These are phyloP conservation scores for Plebejus anna DNA, from an alignment of 2,888 invertebrate genomes.

Conservation along the genomic window DNA sequence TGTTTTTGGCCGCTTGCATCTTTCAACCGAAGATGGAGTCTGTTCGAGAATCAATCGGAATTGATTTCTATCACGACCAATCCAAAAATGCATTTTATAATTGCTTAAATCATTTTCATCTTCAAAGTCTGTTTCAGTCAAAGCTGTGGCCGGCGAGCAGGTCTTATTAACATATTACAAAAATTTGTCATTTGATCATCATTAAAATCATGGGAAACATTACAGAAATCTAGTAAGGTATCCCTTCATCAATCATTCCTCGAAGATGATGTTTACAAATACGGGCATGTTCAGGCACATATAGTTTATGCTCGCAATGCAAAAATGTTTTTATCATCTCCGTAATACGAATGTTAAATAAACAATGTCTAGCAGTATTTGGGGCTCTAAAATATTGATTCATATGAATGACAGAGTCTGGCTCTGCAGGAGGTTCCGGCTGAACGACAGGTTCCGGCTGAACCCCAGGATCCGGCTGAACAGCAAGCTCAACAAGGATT, in stretches of 20 bases:
- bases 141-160: too few species aligned
- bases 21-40: conserved; percentile 25
- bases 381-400: not conserved
- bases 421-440: too few species aligned
- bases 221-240: conserved; percentile 12
- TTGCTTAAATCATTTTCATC: not conserved
- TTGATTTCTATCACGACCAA: conserved; percentile 10
- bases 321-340: conserved; percentile 1
- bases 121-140: too few species aligned
- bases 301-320: conserved; percentile 3
- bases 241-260: conserved; percentile 19
- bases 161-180: too few species aligned
- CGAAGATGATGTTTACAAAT: conserved; percentile 20
- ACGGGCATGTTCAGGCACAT: conserved; percentile 21
- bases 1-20: conserved; percentile 25
- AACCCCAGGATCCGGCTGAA: too few species aligned
- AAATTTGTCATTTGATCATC: too few species aligned
- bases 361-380: not conserved
- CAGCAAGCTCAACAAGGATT: too few species aligned
- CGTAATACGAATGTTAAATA: not conserved
- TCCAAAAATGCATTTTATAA: conserved; percentile 27
- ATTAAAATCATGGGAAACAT: conserved; percentile 20
- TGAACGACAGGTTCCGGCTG: too few species aligned
- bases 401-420: too few species aligned
- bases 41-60: conserved; percentile 26